Evolutionary conservation across 2,797 vertebrate genomes (phyloP).

Genomic region (Acanthis flammea): DNA sequence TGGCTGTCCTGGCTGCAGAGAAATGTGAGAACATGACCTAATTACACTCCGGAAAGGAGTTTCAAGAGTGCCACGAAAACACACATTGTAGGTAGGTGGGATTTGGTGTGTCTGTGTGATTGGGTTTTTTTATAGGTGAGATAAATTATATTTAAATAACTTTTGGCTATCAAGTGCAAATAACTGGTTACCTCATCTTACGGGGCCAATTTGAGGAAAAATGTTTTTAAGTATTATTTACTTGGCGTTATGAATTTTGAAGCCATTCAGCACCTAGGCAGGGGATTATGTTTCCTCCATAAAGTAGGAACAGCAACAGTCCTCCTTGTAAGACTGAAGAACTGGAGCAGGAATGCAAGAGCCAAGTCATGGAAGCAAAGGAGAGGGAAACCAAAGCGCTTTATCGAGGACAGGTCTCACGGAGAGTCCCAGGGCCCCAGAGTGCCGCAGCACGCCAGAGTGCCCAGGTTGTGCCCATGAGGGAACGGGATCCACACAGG

Average conservation of each 20-base stretch:
- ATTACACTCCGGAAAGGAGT: not conserved
- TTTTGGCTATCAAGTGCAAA: not conserved
- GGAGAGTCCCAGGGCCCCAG: too few relatives aligned
- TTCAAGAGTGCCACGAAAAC: not conserved
- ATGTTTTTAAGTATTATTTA: not conserved
- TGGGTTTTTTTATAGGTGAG: not conserved
- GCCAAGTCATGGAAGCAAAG: rapidly evolving
- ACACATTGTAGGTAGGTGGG: not conserved
- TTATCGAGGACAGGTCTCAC: rapidly evolving
- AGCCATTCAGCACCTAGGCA: not conserved
- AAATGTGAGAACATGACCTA: not conserved
- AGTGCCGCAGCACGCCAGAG: rapidly evolving
- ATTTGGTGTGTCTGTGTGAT: too few relatives aligned
- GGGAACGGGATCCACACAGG: rapidly evolving
- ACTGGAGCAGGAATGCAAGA: not conserved
- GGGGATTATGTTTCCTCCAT: not conserved
- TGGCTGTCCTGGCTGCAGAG: not conserved
- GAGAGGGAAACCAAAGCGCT: rapidly evolving
- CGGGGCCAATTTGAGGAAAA: not conserved
- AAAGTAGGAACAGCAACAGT: rapidly evolving
- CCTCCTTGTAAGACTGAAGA: rapidly evolving
- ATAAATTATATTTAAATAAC: not conserved
- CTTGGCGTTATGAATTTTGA: not conserved
- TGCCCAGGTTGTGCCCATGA: rapidly evolving
- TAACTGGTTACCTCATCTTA: not conserved